These are phyloP conservation scores for Muricea muricata DNA, from an alignment of 92 coral and sea anemone genomes.

Conservation along the genomic window DNA sequence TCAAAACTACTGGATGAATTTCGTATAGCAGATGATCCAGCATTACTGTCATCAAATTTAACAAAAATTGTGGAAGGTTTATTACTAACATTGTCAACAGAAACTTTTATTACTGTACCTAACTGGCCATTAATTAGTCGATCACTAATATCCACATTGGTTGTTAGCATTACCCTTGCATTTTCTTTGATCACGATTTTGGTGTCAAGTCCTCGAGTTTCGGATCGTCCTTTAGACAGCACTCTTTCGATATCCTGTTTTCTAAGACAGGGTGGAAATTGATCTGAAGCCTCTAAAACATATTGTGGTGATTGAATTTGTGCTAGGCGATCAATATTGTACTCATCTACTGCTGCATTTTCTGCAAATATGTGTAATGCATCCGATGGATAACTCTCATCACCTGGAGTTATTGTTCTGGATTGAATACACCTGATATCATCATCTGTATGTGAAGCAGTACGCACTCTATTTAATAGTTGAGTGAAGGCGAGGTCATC, in stretches of 20 bases:
- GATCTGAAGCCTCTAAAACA: slow-evolving; percentile 62
- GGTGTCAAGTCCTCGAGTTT: slow-evolving; percentile 75
- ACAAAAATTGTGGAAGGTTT: slow-evolving; percentile 51
- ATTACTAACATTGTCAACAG: slow-evolving; percentile 32
- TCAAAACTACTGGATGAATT: slow-evolving; percentile 46
- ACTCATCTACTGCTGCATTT: slow-evolving; percentile 50
- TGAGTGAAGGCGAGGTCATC: slow-evolving; percentile 48
- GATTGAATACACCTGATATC: slow-evolving; percentile 60
- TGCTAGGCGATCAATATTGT: slow-evolving; percentile 49
- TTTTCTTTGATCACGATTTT: slow-evolving; percentile 69
- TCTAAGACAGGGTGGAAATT: slow-evolving; percentile 58
- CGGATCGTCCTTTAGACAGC: slow-evolving; percentile 66
- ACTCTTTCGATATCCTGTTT: slow-evolving; percentile 56
- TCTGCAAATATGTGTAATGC: slow-evolving; percentile 68
- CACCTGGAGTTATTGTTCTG: slow-evolving; percentile 45
- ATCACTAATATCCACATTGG: slow-evolving; percentile 64
- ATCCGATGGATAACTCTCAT: slow-evolving; percentile 65
- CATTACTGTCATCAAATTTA: slow-evolving; percentile 63
- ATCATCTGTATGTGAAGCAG: slow-evolving; percentile 61
- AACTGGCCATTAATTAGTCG: slow-evolving; percentile 67
- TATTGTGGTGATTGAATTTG: slow-evolving; percentile 52
- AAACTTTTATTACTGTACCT: slow-evolving; percentile 69
- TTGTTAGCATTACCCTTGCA: slow-evolving; percentile 71
- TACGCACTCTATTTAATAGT: slow-evolving; percentile 61
- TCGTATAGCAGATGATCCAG: slow-evolving; percentile 47